A percentile compares a stretch with the other conserved stretches of the same genome.
phyloP scores from a whole-genome alignment of 2,797 vertebrate genomes.

The Taeniopygia guttata region DNA sequence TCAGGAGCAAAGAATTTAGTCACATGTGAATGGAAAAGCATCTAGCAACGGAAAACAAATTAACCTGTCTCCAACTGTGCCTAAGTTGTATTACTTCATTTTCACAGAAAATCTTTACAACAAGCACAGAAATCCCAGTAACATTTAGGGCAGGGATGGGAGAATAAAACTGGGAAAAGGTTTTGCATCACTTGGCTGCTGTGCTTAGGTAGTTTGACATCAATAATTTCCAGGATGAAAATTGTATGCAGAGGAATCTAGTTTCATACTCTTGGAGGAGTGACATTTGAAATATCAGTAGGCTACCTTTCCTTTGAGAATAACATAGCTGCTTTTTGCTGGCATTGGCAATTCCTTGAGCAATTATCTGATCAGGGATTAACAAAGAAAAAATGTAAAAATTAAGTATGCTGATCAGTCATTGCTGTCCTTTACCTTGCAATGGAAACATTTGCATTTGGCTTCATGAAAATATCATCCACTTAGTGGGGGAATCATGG shows the following conservation, averaged over 20 bases:
- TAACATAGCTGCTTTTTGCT: neutral
- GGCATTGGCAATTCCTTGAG: neutral
- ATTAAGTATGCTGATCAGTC: neutral
- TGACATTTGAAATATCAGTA: neutral
- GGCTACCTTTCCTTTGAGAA: neutral
- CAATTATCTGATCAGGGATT: neutral
- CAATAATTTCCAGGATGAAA: neutral
- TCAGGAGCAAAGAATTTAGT: slow-evolving; percentile 8
- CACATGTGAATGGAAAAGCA: slow-evolving; percentile 31
- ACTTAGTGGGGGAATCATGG: neutral
- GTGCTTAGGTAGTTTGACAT: neutral
- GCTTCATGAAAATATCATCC: neutral
- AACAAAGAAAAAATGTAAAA: neutral
- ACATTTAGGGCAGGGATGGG: neutral
- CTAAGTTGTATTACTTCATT: neutral
- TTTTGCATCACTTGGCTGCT: neutral
- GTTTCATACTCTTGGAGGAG: neutral
- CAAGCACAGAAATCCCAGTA: slow-evolving; percentile 1
- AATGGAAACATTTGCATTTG: neutral
- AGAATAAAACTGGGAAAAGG: neutral
- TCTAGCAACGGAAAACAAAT: slow-evolving; percentile 44
- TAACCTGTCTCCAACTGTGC: slow-evolving; percentile 33
- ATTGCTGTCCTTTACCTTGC: neutral
- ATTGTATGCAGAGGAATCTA: neutral
- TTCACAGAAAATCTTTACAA: slow-evolving; percentile 26